Evolutionary conservation across 2,888 invertebrate species (phyloP).

Genomic region (Pseudolycoriella hygida): DNA sequence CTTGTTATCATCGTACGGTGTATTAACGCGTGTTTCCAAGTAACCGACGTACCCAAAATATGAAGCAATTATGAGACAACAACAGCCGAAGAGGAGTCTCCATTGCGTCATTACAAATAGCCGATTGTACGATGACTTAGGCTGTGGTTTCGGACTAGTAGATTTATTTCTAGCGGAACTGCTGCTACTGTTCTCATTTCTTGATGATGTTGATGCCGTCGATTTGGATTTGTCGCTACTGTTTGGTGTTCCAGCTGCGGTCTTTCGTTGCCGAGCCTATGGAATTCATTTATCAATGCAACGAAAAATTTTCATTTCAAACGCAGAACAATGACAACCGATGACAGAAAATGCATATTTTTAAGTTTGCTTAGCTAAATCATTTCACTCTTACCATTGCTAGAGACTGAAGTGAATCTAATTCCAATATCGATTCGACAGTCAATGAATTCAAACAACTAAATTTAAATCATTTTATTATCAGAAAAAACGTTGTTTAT

Average conservation of each 20-base stretch:
- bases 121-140: background rate
- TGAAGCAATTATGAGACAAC: constrained; percentile 49
- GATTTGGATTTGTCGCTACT: background rate
- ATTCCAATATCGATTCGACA: too few species aligned
- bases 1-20: constrained; percentile 63
- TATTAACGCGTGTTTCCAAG: constrained; percentile 73
- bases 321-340: too few species aligned
- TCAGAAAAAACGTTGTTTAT: too few species aligned
- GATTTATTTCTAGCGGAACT: constrained; percentile 22
- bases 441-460: too few species aligned
- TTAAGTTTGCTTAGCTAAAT: too few species aligned
- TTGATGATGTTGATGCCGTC: background rate
- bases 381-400: too few species aligned
- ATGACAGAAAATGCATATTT: too few species aligned
- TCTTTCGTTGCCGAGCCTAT: constrained; percentile 10
- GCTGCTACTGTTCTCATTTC: constrained; percentile 14
- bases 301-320: too few species aligned
- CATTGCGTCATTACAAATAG: constrained; percentile 27
- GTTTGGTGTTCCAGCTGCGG: background rate
- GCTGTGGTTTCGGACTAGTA: background rate
- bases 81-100: constrained; percentile 41
- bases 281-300: background rate
- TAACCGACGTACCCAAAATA: constrained; percentile 68
- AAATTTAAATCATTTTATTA: too few species aligned
- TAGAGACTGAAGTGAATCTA: too few species aligned